Conservation (phyloP, 2,113 vertebrate genomes). For the Aphelocoma coerulescens region DNA sequence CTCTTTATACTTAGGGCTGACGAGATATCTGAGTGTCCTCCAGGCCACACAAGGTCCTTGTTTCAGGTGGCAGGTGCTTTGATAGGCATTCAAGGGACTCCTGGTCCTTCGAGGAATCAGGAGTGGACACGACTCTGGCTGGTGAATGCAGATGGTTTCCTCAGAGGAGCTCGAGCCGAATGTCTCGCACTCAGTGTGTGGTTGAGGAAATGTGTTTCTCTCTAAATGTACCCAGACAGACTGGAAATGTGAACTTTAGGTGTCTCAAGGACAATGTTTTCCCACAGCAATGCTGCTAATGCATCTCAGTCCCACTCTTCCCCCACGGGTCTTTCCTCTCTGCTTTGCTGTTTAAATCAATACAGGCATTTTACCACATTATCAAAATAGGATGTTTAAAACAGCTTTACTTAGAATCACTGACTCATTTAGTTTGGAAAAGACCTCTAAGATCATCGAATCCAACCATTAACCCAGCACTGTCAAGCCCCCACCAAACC, state of each 20-base stretch:
- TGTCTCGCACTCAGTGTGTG: rapidly evolving
- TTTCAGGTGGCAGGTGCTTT: neutral
- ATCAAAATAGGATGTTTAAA: neutral
- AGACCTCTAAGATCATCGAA: neutral
- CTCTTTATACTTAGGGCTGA: neutral
- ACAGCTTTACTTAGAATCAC: neutral
- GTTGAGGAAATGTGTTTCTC: neutral
- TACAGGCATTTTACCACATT: neutral
- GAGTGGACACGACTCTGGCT: neutral
- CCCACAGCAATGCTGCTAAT: neutral
- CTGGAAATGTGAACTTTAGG: neutral
- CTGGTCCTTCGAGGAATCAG: neutral
- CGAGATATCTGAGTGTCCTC: neutral
- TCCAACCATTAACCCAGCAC: neutral
- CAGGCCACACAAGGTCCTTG: neutral
- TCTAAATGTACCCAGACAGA: neutral
- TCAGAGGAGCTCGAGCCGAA: neutral
- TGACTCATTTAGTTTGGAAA: neutral
- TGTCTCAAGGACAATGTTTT: neutral
- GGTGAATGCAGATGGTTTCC: neutral
- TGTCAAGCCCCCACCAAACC: neutral
- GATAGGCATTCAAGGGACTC: neutral
- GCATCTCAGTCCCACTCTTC: neutral
- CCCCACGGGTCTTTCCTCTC: neutral
- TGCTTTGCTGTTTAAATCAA: neutral